Percentiles rank a stretch among this genome's conserved stretches.
Evolutionary conservation across 2,888 invertebrate genomes (phyloP).

Genomic region (Epistrophe eligans): DNA sequence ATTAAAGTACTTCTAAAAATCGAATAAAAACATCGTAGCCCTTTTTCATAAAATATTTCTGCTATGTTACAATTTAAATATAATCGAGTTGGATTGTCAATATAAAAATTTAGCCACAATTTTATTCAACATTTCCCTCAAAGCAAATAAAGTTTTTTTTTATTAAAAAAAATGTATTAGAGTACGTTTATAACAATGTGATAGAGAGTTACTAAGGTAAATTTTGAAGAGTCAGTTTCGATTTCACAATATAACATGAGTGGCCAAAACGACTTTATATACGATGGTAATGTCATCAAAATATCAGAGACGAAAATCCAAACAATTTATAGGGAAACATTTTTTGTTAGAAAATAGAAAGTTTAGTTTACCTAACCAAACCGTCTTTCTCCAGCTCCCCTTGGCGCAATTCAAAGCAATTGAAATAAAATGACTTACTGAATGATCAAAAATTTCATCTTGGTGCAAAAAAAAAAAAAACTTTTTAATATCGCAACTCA

Average conservation of each 20-base stretch:
- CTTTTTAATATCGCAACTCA: conserved; percentile 23
- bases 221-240: background rate
- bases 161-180: background rate
- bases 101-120: conserved; percentile 8
- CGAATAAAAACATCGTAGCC: too few relatives aligned
- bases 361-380: background rate
- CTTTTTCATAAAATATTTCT: too few relatives aligned
- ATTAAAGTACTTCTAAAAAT: too few relatives aligned
- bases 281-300: conserved; percentile 6
- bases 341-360: conserved; percentile 2
- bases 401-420: background rate
- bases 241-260: conserved; percentile 5
- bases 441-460: conserved; percentile 17
- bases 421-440: conserved; percentile 5
- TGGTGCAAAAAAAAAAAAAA: too few relatives aligned
- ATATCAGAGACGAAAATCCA: background rate
- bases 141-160: background rate
- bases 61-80: too few relatives aligned
- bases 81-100: background rate
- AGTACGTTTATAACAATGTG: background rate
- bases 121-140: background rate
- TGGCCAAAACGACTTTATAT: background rate
- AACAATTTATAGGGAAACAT: background rate
- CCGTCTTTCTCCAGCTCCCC: background rate
- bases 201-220: too few relatives aligned